Percentiles rank a stretch among this genome's conserved stretches.
These are phyloP conservation scores for Orbicella faveolata DNA, from an alignment of 64 coral and sea anemone species.

Conservation along the genomic window DNA sequence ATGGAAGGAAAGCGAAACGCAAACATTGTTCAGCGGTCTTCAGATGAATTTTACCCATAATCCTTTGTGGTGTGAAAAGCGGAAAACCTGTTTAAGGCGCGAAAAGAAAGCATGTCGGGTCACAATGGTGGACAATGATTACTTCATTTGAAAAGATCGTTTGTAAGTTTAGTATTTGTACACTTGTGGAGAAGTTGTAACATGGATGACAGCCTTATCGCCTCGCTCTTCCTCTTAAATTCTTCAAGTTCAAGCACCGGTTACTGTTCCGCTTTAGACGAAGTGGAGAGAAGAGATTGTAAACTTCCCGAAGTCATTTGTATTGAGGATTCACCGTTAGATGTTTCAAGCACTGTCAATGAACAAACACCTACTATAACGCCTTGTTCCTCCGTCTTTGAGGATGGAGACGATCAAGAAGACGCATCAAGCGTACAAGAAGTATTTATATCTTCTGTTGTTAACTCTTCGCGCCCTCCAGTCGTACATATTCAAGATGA, in stretches of 20 bases:
- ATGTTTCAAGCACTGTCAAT: constrained; percentile 3
- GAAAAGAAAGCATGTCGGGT: background rate
- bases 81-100: background rate
- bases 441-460: background rate
- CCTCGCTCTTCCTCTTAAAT: background rate
- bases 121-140: background rate
- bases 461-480: background rate
- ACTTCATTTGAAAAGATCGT: background rate
- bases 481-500: background rate
- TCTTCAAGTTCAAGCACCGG: background rate
- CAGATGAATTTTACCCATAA: constrained; percentile 18
- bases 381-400: constrained; percentile 27
- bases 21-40: background rate
- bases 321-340: constrained; percentile 15
- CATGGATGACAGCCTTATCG: background rate
- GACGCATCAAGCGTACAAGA: background rate
- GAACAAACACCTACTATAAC: constrained; percentile 16
- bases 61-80: background rate
- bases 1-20: too few relatives aligned
- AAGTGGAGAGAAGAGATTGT: background rate
- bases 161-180: background rate
- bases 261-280: background rate
- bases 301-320: constrained; percentile 14
- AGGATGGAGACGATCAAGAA: constrained; percentile 24
- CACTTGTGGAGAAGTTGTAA: background rate